Evolutionary conservation across 1,140 invertebrate species (phyloP).

Genomic region (Periplaneta americana): DNA sequence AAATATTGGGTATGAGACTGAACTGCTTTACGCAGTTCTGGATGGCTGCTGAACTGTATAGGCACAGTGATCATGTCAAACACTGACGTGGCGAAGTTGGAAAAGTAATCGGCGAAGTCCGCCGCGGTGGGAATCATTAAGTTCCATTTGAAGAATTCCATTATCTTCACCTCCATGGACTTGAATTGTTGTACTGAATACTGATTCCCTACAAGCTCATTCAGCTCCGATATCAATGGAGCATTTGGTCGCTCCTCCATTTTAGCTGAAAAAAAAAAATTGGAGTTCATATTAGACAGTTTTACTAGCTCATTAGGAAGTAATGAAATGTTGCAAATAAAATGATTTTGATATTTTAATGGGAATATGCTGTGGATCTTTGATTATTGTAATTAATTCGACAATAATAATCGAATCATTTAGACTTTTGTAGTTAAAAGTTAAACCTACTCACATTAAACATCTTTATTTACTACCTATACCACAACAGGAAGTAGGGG

Average conservation of each 20-base stretch:
- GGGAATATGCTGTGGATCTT: too few relatives aligned
- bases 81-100: constrained; percentile 40
- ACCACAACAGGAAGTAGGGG: too few relatives aligned
- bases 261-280: constrained; percentile 45
- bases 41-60: constrained; percentile 21
- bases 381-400: too few relatives aligned
- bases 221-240: constrained; percentile 42
- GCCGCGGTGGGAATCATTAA: constrained; percentile 46
- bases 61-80: constrained; percentile 32
- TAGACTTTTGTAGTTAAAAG: too few relatives aligned
- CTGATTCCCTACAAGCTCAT: constrained; percentile 37
- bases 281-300: too few relatives aligned
- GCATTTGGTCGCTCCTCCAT: constrained; percentile 47
- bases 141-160: constrained; percentile 48
- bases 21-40: constrained; percentile 22
- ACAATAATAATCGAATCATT: too few relatives aligned
- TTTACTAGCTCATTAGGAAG: too few relatives aligned
- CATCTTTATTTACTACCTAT: too few relatives aligned
- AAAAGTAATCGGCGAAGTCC: constrained; percentile 47
- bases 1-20: constrained; percentile 33
- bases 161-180: constrained; percentile 46
- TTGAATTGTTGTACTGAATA: constrained; percentile 43
- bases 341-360: too few relatives aligned
- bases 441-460: too few relatives aligned
- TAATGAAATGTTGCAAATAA: too few relatives aligned